A percentile compares a stretch with the other conserved stretches of the same genome.
Conservation (phyloP, 2,888 invertebrate genomes). For the Eupithecia exiguata region DNA sequence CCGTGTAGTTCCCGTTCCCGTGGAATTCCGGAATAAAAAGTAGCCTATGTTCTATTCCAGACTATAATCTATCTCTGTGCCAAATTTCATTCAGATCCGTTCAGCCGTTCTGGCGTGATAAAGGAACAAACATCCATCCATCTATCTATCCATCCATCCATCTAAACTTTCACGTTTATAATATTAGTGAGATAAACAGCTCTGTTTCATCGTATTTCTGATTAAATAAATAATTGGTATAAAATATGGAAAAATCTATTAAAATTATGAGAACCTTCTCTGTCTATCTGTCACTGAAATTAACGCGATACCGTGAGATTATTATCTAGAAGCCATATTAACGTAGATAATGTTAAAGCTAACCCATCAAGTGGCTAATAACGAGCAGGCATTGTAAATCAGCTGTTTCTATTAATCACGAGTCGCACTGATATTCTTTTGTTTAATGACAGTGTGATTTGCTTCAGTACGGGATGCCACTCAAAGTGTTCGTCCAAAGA, state of each 20-base stretch:
- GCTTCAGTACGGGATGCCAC: constrained; percentile 15
- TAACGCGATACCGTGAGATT: neutral
- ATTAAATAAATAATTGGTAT: no score
- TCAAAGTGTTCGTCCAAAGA: constrained; percentile 8
- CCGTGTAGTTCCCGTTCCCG: no score
- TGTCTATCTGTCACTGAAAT: neutral
- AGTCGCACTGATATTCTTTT: constrained; percentile 11
- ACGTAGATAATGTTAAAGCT: constrained; percentile 1
- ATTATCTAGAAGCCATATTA: neutral
- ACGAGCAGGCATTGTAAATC: constrained; percentile 7
- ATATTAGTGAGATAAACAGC: no score
- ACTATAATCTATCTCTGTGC: no score
- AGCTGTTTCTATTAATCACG: constrained; percentile 12
- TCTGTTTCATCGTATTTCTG: no score
- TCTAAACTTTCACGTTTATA: no score
- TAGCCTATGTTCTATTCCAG: no score
- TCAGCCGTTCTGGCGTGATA: no score
- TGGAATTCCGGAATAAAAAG: no score
- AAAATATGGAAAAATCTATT: neutral
- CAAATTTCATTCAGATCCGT: no score
- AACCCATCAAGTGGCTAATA: constrained; percentile 6
- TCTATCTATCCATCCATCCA: no score
- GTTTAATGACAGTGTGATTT: constrained; percentile 16
- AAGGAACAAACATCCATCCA: no score
- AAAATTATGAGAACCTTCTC: neutral